Evolutionary conservation across 1,140 invertebrate genomes (phyloP).

Genomic region (Melanaphis sacchari): DNA sequence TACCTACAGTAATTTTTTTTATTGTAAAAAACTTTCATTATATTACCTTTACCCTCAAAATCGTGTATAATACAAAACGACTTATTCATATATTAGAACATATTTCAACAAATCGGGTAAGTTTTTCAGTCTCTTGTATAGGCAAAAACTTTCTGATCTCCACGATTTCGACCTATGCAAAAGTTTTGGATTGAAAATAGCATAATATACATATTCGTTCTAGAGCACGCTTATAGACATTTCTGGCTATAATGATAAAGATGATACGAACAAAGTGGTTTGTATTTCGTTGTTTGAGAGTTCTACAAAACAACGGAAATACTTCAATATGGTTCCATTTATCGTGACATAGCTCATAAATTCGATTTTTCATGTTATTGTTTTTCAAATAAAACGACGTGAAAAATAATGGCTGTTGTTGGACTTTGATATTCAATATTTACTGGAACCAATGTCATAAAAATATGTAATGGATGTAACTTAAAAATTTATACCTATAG

Average conservation of each 20-base stretch:
- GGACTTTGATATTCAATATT: background rate
- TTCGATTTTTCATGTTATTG: background rate
- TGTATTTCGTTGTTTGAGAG: background rate
- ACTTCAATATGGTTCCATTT: background rate
- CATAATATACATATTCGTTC: conserved; percentile 6
- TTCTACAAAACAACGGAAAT: background rate
- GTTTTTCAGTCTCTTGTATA: background rate
- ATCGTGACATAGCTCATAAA: background rate
- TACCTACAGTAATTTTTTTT: background rate
- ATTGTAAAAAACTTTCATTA: conserved; percentile 19
- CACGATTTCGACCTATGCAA: background rate
- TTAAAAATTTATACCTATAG: background rate
- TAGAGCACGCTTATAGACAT: background rate
- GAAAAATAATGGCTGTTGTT: background rate
- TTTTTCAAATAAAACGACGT: background rate
- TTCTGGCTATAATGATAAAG: background rate
- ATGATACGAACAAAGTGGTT: background rate
- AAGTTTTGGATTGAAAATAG: conserved; percentile 15
- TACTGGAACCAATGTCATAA: background rate
- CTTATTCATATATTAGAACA: conserved; percentile 7
- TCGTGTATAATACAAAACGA: background rate
- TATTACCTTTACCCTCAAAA: background rate
- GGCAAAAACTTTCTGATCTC: background rate
- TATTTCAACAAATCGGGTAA: background rate
- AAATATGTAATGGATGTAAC: background rate